A percentile compares a stretch with the other conserved stretches of the same genome.
phyloP scores from a whole-genome alignment of 2,888 invertebrate species.

The Drosophila prostipennis region DNA sequence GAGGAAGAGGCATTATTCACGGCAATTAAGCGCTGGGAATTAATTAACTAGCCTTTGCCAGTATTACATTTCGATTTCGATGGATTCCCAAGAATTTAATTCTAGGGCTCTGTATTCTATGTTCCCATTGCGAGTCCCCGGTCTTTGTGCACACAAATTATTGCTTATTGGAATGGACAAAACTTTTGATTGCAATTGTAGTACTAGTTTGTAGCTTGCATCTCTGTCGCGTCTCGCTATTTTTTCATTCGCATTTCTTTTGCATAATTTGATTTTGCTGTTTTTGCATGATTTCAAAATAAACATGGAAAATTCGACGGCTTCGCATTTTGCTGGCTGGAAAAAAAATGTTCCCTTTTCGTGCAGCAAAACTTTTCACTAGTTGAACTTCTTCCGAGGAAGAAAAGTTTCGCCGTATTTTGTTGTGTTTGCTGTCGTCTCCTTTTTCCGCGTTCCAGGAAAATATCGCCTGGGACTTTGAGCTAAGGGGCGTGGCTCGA shows the following conservation, averaged over 20 bases:
- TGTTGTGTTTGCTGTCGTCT: conserved; percentile 24
- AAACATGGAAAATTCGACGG: conserved; percentile 50
- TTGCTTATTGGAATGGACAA: conserved; percentile 36
- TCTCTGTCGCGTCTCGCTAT: conserved; percentile 16
- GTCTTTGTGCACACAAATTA: conserved; percentile 37
- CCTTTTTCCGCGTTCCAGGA: conserved; percentile 5
- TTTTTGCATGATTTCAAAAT: conserved; percentile 58
- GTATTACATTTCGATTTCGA: neutral
- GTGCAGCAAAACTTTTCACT: conserved; percentile 38
- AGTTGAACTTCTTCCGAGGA: conserved; percentile 45
- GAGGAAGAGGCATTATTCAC: conserved; percentile 12
- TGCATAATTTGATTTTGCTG: conserved; percentile 57
- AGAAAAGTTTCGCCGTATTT: conserved; percentile 41
- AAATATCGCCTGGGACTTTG: conserved; percentile 40
- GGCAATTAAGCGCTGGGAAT: conserved; percentile 5
- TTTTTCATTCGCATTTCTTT: conserved; percentile 30
- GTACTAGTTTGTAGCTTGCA: conserved; percentile 1
- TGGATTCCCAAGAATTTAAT: neutral
- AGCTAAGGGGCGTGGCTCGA: conserved; percentile 33
- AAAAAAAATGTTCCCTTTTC: conserved; percentile 15
- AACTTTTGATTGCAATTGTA: conserved; percentile 46
- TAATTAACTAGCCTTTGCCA: conserved; percentile 2
- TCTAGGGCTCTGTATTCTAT: too few relatives aligned
- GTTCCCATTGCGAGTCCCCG: neutral
- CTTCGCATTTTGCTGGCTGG: neutral